These are phyloP conservation scores for Druceiella hillmani DNA, from an alignment of 2,888 invertebrate species.

Conservation along the genomic window DNA sequence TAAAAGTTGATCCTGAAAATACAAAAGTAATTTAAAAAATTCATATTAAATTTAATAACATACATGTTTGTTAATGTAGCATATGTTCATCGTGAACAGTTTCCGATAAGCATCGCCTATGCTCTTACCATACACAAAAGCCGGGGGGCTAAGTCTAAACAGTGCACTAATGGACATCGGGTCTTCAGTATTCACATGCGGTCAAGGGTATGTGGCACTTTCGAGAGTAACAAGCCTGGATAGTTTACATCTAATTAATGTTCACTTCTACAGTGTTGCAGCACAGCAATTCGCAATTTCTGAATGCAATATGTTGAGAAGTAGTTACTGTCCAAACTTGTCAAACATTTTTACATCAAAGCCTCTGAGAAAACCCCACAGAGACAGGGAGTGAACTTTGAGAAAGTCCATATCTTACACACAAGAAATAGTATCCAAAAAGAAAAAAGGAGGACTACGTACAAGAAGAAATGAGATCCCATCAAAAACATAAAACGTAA, in stretches of 20 bases:
- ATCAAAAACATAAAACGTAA: no score
- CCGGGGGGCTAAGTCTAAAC: constrained; percentile 20
- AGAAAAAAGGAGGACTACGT: constrained; percentile 17
- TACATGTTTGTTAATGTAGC: no score
- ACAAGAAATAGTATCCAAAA: constrained; percentile 10
- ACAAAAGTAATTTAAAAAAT: no score
- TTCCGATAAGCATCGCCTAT: constrained; percentile 23
- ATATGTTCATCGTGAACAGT: no score
- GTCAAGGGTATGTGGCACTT: constrained; percentile 19
- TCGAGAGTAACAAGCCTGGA: constrained; percentile 12
- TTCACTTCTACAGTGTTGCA: constrained; percentile 9
- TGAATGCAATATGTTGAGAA: constrained; percentile 9
- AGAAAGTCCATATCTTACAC: constrained; percentile 11
- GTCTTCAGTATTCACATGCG: constrained; percentile 16
- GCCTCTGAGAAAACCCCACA: constrained; percentile 14
- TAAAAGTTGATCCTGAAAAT: no score
- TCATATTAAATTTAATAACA: no score
- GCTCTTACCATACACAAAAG: constrained; percentile 20
- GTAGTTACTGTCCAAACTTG: constrained; percentile 2
- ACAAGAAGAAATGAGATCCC: no score
- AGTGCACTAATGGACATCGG: constrained; percentile 20
- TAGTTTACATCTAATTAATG: constrained; percentile 11
- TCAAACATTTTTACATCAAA: constrained; percentile 12
- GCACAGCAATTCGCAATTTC: constrained; percentile 7
- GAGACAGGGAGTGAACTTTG: constrained; percentile 15